A percentile compares a stretch with the other conserved stretches of the same genome.
Conservation (phyloP, 2,797 vertebrate species). For the Cynopterus sphinx region DNA sequence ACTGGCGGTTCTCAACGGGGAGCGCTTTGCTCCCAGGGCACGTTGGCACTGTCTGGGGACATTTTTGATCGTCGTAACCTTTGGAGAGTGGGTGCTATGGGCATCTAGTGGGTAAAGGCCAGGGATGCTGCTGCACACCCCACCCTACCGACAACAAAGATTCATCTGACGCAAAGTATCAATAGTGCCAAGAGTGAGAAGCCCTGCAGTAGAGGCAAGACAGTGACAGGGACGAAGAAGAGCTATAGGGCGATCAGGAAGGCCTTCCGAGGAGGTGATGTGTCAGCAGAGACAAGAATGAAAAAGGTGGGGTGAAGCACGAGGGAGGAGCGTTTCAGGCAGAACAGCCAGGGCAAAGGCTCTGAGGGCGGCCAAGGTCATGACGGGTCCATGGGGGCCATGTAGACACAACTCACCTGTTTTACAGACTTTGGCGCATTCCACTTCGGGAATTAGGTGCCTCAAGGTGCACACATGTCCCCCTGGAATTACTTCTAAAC, state of each 20-base stretch:
- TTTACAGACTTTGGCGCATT: not conserved
- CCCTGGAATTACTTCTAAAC: not conserved
- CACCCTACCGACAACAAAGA: not conserved
- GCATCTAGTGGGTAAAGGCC: not conserved
- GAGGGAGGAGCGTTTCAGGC: not conserved
- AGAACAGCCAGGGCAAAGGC: not conserved
- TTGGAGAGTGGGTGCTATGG: not conserved
- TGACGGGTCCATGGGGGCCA: not conserved
- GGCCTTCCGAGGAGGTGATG: no score
- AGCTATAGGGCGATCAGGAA: fast-evolving
- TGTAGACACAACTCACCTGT: not conserved
- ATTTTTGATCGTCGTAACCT: not conserved
- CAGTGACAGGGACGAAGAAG: not conserved
- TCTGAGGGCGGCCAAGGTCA: not conserved
- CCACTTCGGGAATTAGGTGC: not conserved
- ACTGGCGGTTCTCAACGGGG: not conserved
- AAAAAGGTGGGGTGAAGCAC: fast-evolving
- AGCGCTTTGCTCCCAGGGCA: not conserved
- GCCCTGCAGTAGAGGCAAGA: not conserved
- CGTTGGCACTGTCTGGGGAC: not conserved
- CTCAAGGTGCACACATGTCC: not conserved
- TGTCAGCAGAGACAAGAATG: not conserved
- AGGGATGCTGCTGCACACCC: not conserved
- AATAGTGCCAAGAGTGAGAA: fast-evolving
- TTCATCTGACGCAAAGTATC: not conserved